Conservation (phyloP, 2,797 vertebrate species). For the Vespertilio murinus region DNA sequence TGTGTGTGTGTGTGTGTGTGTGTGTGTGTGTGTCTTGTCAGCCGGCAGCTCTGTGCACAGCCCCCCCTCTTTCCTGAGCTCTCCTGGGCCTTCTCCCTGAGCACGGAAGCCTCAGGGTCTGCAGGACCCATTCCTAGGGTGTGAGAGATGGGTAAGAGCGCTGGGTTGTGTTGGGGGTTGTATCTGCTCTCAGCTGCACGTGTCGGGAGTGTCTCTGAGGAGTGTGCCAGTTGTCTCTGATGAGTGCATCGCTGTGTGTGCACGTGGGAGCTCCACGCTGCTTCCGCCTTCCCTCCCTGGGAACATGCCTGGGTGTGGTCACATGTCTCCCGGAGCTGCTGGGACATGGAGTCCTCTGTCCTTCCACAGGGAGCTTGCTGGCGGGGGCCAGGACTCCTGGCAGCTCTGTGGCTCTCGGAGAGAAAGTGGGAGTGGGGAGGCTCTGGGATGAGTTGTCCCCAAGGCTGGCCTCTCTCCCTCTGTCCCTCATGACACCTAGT, state of each 20-base stretch:
- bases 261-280: accelerated
- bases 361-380: conserved; percentile 62
- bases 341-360: conserved; percentile 59
- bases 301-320: conserved; percentile 23
- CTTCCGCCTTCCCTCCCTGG: not conserved
- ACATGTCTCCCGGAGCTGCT: conserved; percentile 46
- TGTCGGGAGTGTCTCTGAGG: not conserved
- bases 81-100: not conserved
- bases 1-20: not conserved
- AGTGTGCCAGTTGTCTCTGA: not conserved
- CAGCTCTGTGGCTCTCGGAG: conserved; percentile 51
- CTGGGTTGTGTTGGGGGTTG: not conserved
- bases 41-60: conserved; percentile 19
- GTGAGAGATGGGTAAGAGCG: not conserved
- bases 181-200: not conserved
- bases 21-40: conserved; percentile 37
- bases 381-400: conserved; percentile 51
- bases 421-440: conserved; percentile 15
- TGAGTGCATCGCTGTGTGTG: not conserved
- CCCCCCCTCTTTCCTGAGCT: conserved; percentile 1
- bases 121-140: not conserved
- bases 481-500: not conserved
- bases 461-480: not conserved
- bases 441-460: not conserved
- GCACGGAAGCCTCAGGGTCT: not conserved